Percentiles rank a stretch among this genome's conserved stretches.
phyloP scores from a whole-genome alignment of 1,140 invertebrate species.

The Melipona quadrifasciata region DNA sequence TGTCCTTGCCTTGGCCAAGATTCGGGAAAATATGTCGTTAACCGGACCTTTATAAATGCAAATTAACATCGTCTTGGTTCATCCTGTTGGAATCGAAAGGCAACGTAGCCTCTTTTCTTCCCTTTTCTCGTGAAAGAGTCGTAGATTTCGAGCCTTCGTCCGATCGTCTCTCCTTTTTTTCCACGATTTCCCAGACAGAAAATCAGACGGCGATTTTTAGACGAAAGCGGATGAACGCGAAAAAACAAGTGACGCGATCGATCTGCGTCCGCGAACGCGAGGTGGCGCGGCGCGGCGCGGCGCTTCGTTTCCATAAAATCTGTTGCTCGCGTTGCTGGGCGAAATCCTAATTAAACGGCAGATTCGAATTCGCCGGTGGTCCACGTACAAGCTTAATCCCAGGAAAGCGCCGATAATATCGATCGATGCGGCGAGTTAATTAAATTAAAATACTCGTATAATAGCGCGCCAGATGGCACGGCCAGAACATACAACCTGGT shows the following conservation, averaged over 20 bases:
- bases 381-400: slow-evolving; percentile 80
- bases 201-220: neutral
- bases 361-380: slow-evolving; percentile 74
- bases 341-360: slow-evolving; percentile 81
- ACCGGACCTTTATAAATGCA: neutral
- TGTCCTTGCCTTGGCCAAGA: neutral
- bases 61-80: neutral
- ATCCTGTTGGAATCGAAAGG: neutral
- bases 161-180: neutral
- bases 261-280: slow-evolving; percentile 13
- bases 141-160: neutral
- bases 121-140: neutral
- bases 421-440: slow-evolving; percentile 80
- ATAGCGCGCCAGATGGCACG: slow-evolving; percentile 80
- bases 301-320: slow-evolving; percentile 77
- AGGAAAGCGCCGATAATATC: slow-evolving; percentile 80
- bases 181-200: neutral
- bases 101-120: neutral
- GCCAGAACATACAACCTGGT: slow-evolving; percentile 78
- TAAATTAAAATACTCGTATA: slow-evolving; percentile 82
- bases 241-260: slow-evolving; percentile 44
- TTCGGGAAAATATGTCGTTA: neutral
- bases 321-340: slow-evolving; percentile 76
- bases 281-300: neutral
- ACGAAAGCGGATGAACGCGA: slow-evolving; percentile 11